These are phyloP conservation scores for Euzophera pinguis DNA, from an alignment of 2,888 invertebrate genomes.

Conservation along the genomic window DNA sequence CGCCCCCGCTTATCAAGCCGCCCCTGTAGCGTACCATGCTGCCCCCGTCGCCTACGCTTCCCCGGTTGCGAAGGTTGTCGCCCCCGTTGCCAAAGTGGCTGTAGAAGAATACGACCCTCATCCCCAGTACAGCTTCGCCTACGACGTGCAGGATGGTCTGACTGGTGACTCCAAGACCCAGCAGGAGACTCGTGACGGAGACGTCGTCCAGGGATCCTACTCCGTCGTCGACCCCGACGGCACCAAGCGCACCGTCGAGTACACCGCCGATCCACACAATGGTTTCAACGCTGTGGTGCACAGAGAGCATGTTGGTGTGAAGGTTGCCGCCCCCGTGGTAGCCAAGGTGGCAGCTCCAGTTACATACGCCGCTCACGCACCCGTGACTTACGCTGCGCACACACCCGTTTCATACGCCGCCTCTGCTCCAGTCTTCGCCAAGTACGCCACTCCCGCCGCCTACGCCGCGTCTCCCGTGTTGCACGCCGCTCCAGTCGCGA, in stretches of 20 bases:
- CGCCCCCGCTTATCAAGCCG: constrained; percentile 36
- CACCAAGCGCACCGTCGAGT: constrained; percentile 77
- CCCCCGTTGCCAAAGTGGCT: constrained; percentile 42
- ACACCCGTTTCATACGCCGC: constrained; percentile 29
- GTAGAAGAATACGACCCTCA: constrained; percentile 54
- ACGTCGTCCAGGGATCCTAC: constrained; percentile 74
- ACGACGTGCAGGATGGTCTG: constrained; percentile 77
- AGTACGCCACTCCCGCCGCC: constrained; percentile 58
- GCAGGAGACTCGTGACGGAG: constrained; percentile 68
- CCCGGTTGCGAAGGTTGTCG: constrained; percentile 39
- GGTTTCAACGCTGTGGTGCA: constrained; percentile 80
- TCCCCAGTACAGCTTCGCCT: constrained; percentile 72
- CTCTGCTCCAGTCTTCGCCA: constrained; percentile 44
- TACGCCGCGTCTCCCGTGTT: constrained; percentile 50
- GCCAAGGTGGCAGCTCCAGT: constrained; percentile 45
- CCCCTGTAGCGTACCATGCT: constrained; percentile 34
- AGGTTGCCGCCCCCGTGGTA: constrained; percentile 31
- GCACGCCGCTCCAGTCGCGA: constrained; percentile 46
- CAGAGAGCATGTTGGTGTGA: constrained; percentile 56
- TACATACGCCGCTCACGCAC: too few relatives aligned
- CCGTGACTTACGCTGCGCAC: constrained; percentile 25
- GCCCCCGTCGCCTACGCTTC: constrained; percentile 33
- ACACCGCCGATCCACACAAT: constrained; percentile 68
- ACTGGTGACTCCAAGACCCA: constrained; percentile 72
- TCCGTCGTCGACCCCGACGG: constrained; percentile 78